Conservation (phyloP, 2,113 vertebrate species). For the Prunella himalayana region DNA sequence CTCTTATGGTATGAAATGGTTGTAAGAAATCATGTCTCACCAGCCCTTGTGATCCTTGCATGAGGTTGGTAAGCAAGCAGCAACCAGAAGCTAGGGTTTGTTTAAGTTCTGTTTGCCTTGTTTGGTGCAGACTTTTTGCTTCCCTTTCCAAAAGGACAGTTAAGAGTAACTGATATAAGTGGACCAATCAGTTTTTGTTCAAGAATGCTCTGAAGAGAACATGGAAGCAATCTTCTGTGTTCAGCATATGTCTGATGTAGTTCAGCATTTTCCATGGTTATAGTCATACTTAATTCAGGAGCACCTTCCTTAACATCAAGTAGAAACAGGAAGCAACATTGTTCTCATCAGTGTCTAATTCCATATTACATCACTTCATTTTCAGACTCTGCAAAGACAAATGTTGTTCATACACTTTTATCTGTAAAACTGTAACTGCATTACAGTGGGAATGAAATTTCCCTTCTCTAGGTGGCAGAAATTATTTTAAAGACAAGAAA, state of each 20-base stretch:
- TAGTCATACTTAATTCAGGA: slow-evolving; percentile 43
- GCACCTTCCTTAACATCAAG: slow-evolving; percentile 15
- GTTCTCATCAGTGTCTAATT: slow-evolving; percentile 23
- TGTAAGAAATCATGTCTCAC: not conserved
- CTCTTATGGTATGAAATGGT: not conserved
- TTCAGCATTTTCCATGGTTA: slow-evolving; percentile 19
- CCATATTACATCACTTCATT: not conserved
- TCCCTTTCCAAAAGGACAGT: not conserved
- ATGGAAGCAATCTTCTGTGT: slow-evolving; percentile 36
- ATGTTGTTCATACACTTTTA: not conserved
- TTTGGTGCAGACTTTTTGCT: not conserved
- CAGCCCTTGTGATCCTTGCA: not conserved
- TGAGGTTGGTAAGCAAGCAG: not conserved
- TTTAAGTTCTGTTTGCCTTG: slow-evolving; percentile 47
- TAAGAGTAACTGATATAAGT: slow-evolving; percentile 46
- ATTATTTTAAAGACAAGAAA: not conserved
- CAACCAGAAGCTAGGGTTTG: not conserved
- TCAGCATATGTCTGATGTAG: slow-evolving; percentile 41
- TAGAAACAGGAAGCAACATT: not conserved
- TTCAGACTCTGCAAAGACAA: not conserved
- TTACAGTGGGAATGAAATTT: not conserved
- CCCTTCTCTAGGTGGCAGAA: not conserved
- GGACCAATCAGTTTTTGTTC: slow-evolving; percentile 32
- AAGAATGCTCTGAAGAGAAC: slow-evolving; percentile 1
- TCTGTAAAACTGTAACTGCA: not conserved